phyloP scores from a whole-genome alignment of 2,797 vertebrate genomes.

The Arrhamphus sclerolepis region DNA sequence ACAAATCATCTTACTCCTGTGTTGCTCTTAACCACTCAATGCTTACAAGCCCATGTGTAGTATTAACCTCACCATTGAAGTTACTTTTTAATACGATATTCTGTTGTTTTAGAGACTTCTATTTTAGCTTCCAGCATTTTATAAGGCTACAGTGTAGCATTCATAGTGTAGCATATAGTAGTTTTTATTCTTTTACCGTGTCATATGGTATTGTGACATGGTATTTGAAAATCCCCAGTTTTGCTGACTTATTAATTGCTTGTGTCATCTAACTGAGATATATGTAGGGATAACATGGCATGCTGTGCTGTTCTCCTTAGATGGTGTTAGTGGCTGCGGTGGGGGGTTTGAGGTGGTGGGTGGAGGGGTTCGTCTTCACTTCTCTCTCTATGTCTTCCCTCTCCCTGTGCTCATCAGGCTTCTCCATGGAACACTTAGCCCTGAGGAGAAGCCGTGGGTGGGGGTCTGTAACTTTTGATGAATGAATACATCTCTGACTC shows the following conservation, averaged over 20 bases:
- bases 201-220: slow-evolving; percentile 44
- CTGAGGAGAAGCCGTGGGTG: slow-evolving; percentile 82
- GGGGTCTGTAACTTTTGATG: slow-evolving; percentile 86
- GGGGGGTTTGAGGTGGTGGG: slow-evolving; percentile 47
- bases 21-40: slow-evolving; percentile 52
- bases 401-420: slow-evolving; percentile 70
- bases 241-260: slow-evolving; percentile 83
- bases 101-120: slow-evolving; percentile 50
- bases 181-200: slow-evolving; percentile 54
- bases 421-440: slow-evolving; percentile 80
- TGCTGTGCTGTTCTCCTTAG: slow-evolving; percentile 78
- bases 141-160: slow-evolving; percentile 43
- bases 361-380: slow-evolving; percentile 53
- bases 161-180: too few species aligned
- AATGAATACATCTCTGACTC: slow-evolving; percentile 83
- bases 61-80: slow-evolving; percentile 30
- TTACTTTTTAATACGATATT: slow-evolving; percentile 62
- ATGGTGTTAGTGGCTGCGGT: slow-evolving; percentile 58
- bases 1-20: slow-evolving; percentile 30
- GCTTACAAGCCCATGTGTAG: slow-evolving; percentile 38
- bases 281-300: slow-evolving; percentile 72
- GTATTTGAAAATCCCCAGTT: slow-evolving; percentile 70
- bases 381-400: slow-evolving; percentile 30
- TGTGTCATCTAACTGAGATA: slow-evolving; percentile 72
- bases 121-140: slow-evolving; percentile 59